Evolutionary conservation across 1,140 invertebrate genomes (phyloP).

Genomic region (Tetragonula clypearis): DNA sequence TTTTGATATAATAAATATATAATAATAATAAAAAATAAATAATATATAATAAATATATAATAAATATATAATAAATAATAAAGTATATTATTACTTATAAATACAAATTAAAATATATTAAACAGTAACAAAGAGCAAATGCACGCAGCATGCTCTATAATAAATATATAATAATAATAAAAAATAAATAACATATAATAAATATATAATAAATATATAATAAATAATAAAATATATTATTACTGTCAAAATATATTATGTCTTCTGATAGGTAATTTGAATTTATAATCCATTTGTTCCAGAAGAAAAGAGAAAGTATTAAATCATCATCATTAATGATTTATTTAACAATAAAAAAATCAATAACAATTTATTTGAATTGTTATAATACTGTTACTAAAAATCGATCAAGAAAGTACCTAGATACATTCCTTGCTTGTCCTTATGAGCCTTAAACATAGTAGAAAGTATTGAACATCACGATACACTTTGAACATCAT

Average conservation of each 20-base stretch:
- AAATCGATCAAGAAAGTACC: neutral
- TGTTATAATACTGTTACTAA: no score
- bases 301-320: neutral
- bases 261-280: neutral
- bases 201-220: neutral
- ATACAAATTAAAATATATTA: no score
- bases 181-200: neutral
- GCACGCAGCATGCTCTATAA: neutral
- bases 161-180: neutral
- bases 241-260: neutral
- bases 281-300: neutral
- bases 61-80: no score
- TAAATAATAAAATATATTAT: neutral
- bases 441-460: neutral
- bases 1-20: no score
- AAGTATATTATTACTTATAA: no score
- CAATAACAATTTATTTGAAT: no score
- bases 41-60: no score
- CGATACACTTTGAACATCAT: no score
- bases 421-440: neutral
- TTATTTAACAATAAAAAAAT: neutral
- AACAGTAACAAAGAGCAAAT: neutral
- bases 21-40: no score
- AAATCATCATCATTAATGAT: neutral
- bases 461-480: no score